Base-by-base conservation (phyloP, 1,140 invertebrate species). In the Ctenoplectra terminalis region DNA sequence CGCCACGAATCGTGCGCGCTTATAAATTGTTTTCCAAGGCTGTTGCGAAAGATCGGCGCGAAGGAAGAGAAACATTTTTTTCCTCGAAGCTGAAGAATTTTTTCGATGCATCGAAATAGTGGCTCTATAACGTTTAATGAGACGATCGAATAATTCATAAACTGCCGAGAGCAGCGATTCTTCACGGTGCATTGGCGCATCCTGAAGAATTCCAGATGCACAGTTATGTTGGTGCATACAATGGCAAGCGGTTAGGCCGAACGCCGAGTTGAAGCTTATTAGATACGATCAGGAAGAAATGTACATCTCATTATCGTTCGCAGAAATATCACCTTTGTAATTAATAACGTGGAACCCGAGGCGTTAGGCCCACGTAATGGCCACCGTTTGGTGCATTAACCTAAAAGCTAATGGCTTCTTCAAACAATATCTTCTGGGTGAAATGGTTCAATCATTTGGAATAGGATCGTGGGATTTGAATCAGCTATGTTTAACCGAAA, bases 101-200 rank as follows among this genome's bases (percentile, higher is more conserved):
- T 61, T 48, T 29, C 29, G 23, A 60, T 11, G 5, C 31, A 1
- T 61, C 43, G 9, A 34, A 48, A 63, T 63, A 23, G 23, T 9
- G 6, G 13, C 7, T 61, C 17, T 26, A 48, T 7, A 48, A 61
- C 11, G n/a, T 34, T 74, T 63, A 74, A 50, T 1, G 17, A 73
- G 71, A 48, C 37, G 58, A 26, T 74, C 6, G 72, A 63, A 74
- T 74, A 74, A 50, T 74, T 63, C 43, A 74, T 74, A 74, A 63
- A 40, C 37, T 11, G 20, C 0, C 37, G 34, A 26, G 56, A 48
- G 58, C 43, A 48, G 2, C 43, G 31, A 37, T 48, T 50, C 69
- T 40, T 9, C 52, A 56, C 52, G 69, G 31, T 61, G 23, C 31
- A 64, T 37, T 40, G 48, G 26, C 6, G 17, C 34, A 54, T 75